These are phyloP conservation scores for Metalampra italica DNA, from an alignment of 2,888 invertebrate genomes.

Conservation along the genomic window DNA sequence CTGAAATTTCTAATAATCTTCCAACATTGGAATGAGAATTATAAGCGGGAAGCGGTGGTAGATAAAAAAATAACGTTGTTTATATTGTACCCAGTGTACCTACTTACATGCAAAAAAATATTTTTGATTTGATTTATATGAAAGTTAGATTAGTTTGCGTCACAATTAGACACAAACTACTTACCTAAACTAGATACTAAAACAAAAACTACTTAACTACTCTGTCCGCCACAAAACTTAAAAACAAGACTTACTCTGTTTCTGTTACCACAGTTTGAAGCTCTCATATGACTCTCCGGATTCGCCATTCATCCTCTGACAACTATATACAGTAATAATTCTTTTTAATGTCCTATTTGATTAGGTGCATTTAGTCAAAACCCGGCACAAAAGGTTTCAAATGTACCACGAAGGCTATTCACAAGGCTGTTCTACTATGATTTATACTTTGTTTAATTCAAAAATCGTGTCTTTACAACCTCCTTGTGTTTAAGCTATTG, in stretches of 20 bases:
- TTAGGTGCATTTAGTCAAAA: slow-evolving; percentile 57
- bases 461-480: slow-evolving; percentile 53
- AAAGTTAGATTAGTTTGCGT: too few species aligned
- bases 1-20: too few species aligned
- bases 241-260: slow-evolving; percentile 16
- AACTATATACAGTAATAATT: slow-evolving; percentile 67
- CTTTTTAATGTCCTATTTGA: slow-evolving; percentile 74
- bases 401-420: slow-evolving; percentile 59
- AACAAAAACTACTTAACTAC: not conserved
- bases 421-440: slow-evolving; percentile 70
- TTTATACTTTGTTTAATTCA: slow-evolving; percentile 67
- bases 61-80: too few species aligned
- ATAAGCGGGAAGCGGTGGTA: too few species aligned
- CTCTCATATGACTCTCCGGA: slow-evolving; percentile 43
- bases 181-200: too few species aligned
- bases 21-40: too few species aligned
- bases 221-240: not conserved
- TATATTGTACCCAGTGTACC: too few species aligned
- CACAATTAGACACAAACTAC: too few species aligned
- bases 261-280: slow-evolving; percentile 17
- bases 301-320: slow-evolving; percentile 63
- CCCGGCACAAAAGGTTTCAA: slow-evolving; percentile 54
- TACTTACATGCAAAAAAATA: too few species aligned
- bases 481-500: slow-evolving; percentile 9
- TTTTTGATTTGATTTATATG: too few species aligned